Conservation (phyloP, 2,888 invertebrate species). For the Perdita meconis region DNA sequence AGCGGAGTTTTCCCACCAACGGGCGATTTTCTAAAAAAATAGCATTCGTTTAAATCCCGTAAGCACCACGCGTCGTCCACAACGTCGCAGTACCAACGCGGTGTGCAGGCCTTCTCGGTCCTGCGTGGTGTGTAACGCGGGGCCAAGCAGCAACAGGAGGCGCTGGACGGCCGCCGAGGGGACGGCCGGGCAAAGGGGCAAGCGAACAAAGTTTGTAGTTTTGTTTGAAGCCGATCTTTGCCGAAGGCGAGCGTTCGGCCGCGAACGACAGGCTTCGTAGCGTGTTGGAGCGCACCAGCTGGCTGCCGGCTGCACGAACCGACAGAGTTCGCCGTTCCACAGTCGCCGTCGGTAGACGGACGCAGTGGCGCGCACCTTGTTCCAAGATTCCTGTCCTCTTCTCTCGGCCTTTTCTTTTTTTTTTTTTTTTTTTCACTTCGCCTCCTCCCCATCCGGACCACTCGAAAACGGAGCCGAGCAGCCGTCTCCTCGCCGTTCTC, state of each 20-base stretch:
- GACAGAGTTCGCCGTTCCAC: constrained; percentile 81
- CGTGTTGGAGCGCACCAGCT: constrained; percentile 72
- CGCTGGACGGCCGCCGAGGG: constrained; percentile 23
- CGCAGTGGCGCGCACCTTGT: constrained; percentile 65
- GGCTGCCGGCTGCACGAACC: constrained; percentile 74
- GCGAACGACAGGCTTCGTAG: constrained; percentile 74
- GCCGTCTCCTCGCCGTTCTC: constrained; percentile 7
- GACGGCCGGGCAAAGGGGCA: constrained; percentile 29
- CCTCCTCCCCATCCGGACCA: constrained; percentile 2
- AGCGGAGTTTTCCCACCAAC: no score
- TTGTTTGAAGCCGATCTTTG: constrained; percentile 75
- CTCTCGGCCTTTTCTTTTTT: constrained; percentile 12
- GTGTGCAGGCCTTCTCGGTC: background rate
- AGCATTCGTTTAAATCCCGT: background rate
- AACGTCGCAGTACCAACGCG: background rate
- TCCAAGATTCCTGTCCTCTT: constrained; percentile 56
- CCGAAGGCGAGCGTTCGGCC: constrained; percentile 77
- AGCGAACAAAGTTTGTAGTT: constrained; percentile 69
- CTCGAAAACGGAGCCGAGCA: constrained; percentile 17
- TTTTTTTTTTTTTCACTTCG: constrained; percentile 3
- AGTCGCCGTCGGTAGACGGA: constrained; percentile 79
- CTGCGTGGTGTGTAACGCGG: constrained; percentile 26
- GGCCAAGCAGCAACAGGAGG: constrained; percentile 49
- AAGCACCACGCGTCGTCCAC: no score
- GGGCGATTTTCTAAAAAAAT: no score